A percentile compares a stretch with the other conserved stretches of the same genome.
Evolutionary conservation across 2,113 vertebrate genomes (phyloP).

Genomic region (Acanthochromis polyacanthus): DNA sequence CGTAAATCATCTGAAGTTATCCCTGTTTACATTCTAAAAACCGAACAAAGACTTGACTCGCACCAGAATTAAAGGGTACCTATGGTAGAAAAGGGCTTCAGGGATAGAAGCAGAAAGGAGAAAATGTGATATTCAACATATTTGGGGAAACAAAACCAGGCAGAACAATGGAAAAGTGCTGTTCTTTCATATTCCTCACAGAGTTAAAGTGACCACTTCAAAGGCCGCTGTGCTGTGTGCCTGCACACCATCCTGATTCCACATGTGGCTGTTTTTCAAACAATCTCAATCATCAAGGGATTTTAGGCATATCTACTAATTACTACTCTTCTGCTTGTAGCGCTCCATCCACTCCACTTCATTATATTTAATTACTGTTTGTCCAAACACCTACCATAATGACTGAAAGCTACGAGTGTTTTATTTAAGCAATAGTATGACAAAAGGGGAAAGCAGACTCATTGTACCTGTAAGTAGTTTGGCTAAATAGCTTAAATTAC

Average conservation of each 20-base stretch:
- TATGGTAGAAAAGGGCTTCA: slow-evolving; percentile 1
- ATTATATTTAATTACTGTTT: slow-evolving; percentile 63
- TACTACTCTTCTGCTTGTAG: slow-evolving; percentile 43
- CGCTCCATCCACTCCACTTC: slow-evolving; percentile 33
- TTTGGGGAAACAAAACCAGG: slow-evolving; percentile 46
- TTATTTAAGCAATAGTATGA: slow-evolving; percentile 20
- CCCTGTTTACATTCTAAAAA: slow-evolving; percentile 49
- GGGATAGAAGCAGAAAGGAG: slow-evolving; percentile 17
- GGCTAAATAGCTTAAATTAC: slow-evolving; percentile 37
- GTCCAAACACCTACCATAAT: slow-evolving; percentile 37
- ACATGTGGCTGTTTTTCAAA: slow-evolving; percentile 62
- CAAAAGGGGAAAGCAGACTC: slow-evolving; percentile 12
- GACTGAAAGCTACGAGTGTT: slow-evolving; percentile 34
- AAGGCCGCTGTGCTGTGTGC: slow-evolving; percentile 46
- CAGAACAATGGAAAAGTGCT: slow-evolving; percentile 46
- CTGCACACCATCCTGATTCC: slow-evolving; percentile 53
- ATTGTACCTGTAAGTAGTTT: slow-evolving; percentile 26
- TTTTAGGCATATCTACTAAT: slow-evolving; percentile 63
- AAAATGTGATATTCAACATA: slow-evolving; percentile 56
- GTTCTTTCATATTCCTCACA: slow-evolving; percentile 49
- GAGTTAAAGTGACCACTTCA: slow-evolving; percentile 74
- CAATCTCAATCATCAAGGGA: slow-evolving; percentile 45
- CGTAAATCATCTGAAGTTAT: slow-evolving; percentile 37
- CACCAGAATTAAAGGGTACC: slow-evolving; percentile 10
- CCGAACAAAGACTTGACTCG: slow-evolving; percentile 50